Evolutionary conservation across 2,888 invertebrate species (phyloP).

Genomic region (Oscheius onirici): DNA sequence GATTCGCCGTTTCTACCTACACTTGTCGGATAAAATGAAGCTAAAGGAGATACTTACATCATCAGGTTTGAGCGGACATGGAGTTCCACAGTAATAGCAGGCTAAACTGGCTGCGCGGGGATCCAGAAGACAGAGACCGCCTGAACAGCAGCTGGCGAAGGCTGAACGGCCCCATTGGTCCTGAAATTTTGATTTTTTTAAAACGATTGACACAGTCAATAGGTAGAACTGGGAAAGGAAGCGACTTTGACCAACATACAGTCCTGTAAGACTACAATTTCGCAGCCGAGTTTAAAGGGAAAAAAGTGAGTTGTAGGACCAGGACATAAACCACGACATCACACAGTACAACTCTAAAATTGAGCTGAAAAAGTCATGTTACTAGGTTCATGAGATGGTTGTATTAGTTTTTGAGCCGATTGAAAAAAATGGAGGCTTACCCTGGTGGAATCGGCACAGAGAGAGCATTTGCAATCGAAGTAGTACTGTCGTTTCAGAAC

Average conservation of each 20-base stretch:
- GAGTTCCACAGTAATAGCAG: constrained; percentile 24
- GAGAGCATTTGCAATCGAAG: constrained; percentile 38
- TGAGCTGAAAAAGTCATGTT: not conserved
- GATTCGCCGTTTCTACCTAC: constrained; percentile 27
- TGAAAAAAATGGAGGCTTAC: too few relatives aligned
- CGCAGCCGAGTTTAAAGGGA: too few relatives aligned
- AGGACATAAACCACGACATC: too few relatives aligned
- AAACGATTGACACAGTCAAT: too few relatives aligned
- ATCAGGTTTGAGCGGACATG: constrained; percentile 6
- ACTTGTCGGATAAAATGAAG: not conserved
- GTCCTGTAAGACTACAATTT: too few relatives aligned
- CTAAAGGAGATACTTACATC: constrained; percentile 8
- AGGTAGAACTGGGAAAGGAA: too few relatives aligned
- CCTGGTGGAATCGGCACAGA: constrained; percentile 35
- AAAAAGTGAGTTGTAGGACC: too few relatives aligned
- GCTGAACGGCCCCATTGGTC: constrained; percentile 21
- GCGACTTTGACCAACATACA: too few relatives aligned
- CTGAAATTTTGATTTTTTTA: constrained; percentile 15
- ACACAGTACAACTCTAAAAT: too few relatives aligned
- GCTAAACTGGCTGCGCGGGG: not conserved
- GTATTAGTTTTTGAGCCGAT: too few relatives aligned
- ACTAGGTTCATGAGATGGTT: too few relatives aligned
- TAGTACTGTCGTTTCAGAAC: constrained; percentile 40
- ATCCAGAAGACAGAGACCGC: constrained; percentile 26
- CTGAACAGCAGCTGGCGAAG: constrained; percentile 16